These are phyloP conservation scores for Melanophora roralis DNA, from an alignment of 2,888 invertebrate species.

Conservation along the genomic window DNA sequence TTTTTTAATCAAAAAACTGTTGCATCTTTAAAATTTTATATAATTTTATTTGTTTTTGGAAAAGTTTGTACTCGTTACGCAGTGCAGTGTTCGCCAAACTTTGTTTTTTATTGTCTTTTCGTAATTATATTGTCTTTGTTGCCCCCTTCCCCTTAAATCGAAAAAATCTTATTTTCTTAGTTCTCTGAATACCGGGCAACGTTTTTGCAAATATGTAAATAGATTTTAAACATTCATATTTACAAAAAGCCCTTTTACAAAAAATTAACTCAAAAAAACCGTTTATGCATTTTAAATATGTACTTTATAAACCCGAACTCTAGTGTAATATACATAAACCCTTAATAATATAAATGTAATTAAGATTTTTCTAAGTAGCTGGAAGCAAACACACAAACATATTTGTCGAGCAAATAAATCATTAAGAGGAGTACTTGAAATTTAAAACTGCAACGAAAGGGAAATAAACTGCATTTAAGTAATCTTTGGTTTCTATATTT, in stretches of 20 bases:
- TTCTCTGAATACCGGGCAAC: background rate
- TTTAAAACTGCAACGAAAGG: conserved; percentile 13
- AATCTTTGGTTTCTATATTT: background rate
- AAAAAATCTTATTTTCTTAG: conserved; percentile 5
- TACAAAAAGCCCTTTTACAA: conserved; percentile 9
- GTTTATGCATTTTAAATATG: conserved; percentile 11
- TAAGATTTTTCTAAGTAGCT: conserved; percentile 45
- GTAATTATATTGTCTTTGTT: background rate
- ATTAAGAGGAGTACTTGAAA: conserved; percentile 17
- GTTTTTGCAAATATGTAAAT: background rate
- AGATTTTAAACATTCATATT: background rate
- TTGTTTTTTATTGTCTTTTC: no score
- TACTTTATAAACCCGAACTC: background rate
- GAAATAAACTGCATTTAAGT: background rate
- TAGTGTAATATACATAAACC: background rate
- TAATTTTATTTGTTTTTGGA: no score
- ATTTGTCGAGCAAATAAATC: conserved; percentile 15
- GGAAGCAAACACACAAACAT: conserved; percentile 20
- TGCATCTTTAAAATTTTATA: no score
- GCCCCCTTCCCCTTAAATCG: background rate
- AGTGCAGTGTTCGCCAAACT: no score
- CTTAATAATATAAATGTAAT: conserved; percentile 21
- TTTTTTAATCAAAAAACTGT: no score
- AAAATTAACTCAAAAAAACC: background rate
- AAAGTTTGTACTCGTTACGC: no score